Evolutionary conservation across 2,888 invertebrate genomes (phyloP).

Genomic region (Dicyrtoma fusca): DNA sequence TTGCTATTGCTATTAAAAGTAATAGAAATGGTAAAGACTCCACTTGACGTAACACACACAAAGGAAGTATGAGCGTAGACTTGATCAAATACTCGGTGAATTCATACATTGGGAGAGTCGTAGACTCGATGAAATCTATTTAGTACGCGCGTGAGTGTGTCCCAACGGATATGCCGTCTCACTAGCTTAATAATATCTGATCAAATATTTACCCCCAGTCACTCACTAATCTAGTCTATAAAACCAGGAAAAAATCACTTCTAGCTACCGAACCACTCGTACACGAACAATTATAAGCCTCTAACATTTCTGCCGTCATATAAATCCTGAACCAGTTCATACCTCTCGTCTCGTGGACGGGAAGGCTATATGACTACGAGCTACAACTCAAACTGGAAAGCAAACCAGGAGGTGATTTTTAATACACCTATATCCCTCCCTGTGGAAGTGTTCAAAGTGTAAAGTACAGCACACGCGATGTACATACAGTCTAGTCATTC

Average conservation of each 20-base stretch:
- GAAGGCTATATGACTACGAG: neutral
- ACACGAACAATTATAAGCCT: neutral
- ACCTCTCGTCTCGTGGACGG: neutral
- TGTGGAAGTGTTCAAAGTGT: no score
- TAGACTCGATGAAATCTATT: slow-evolving; percentile 1
- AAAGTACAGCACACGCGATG: no score
- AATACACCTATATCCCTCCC: no score
- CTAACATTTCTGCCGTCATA: neutral
- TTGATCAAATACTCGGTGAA: slow-evolving; percentile 9
- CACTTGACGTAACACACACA: no score
- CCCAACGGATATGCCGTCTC: slow-evolving; percentile 15
- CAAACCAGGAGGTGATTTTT: no score
- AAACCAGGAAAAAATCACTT: slow-evolving; percentile 20
- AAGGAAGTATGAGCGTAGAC: neutral
- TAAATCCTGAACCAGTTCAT: slow-evolving; percentile 4
- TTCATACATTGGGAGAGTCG: neutral
- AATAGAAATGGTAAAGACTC: no score
- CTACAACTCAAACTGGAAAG: no score
- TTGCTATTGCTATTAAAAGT: no score
- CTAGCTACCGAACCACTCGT: slow-evolving; percentile 9
- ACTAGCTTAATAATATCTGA: slow-evolving; percentile 23
- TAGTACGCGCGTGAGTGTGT: slow-evolving; percentile 9
- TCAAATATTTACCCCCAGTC: slow-evolving; percentile 24
- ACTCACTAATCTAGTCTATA: slow-evolving; percentile 25
- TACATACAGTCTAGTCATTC: no score